phyloP scores from a whole-genome alignment of 2,888 invertebrate species.

The Lysandra coridon region DNA sequence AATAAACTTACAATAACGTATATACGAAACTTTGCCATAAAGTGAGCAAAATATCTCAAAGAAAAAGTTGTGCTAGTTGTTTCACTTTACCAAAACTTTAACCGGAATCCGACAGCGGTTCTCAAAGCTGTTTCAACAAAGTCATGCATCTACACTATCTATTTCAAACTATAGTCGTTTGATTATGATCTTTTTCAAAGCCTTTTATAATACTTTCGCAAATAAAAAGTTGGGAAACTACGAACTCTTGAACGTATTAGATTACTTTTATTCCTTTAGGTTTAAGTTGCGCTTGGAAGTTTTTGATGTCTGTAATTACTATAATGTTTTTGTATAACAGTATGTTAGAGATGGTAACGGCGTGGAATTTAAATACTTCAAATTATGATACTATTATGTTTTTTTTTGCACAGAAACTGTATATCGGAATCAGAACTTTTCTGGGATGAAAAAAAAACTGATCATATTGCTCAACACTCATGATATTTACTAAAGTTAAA shows the following conservation, averaged over 20 bases:
- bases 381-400: too few species aligned
- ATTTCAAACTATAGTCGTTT: conserved; percentile 24
- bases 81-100: conserved; percentile 33
- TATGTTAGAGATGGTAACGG: too few species aligned
- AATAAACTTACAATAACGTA: conserved; percentile 5
- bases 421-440: too few species aligned
- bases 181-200: conserved; percentile 14
- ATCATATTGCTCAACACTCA: too few species aligned
- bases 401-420: too few species aligned
- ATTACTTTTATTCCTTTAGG: not conserved
- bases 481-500: too few species aligned
- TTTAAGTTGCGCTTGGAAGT: not conserved
- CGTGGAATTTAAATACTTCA: too few species aligned
- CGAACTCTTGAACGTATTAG: not conserved
- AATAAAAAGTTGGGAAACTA: not conserved
- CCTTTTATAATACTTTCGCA: conserved; percentile 4
- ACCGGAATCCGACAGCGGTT: conserved; percentile 30
- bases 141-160: conserved; percentile 27
- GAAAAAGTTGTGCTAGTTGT: conserved; percentile 29
- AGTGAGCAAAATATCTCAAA: conserved; percentile 30
- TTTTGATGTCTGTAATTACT: not conserved
- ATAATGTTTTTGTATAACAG: too few species aligned
- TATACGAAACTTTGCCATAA: conserved; percentile 16
- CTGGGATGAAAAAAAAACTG: too few species aligned
- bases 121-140: conserved; percentile 23